These are phyloP conservation scores for Ceratosolen solmsi DNA, from an alignment of 1,140 invertebrate species.

Conservation along the genomic window DNA sequence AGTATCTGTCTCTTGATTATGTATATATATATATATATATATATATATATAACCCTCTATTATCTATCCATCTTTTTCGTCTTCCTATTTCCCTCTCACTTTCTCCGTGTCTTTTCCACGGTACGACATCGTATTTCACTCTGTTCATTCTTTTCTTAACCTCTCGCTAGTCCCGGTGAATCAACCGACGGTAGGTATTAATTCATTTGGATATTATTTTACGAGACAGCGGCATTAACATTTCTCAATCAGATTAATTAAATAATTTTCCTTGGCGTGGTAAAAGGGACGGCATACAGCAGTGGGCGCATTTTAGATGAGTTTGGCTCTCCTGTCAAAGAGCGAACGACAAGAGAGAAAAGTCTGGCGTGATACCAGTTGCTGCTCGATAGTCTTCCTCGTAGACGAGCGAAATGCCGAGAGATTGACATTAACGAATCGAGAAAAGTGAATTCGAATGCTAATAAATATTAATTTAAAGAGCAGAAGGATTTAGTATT, in stretches of 20 bases:
- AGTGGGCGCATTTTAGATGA: neutral
- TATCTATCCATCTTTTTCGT: slow-evolving; percentile 46
- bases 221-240: slow-evolving; percentile 64
- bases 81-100: slow-evolving; percentile 40
- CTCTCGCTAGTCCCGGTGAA: slow-evolving; percentile 4
- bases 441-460: slow-evolving; percentile 53
- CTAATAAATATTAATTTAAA: slow-evolving; percentile 51
- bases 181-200: slow-evolving; percentile 62
- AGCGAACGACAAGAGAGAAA: slow-evolving; percentile 24
- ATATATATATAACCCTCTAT: slow-evolving; percentile 2
- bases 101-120: neutral
- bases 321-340: slow-evolving; percentile 25
- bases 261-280: slow-evolving; percentile 64
- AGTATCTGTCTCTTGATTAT: slow-evolving; percentile 52
- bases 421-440: slow-evolving; percentile 44
- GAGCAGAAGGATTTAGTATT: neutral
- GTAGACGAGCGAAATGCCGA: neutral
- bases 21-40: too few relatives aligned
- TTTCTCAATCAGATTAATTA: slow-evolving; percentile 72
- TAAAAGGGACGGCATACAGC: slow-evolving; percentile 1
- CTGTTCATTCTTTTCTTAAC: slow-evolving; percentile 54
- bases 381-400: neutral
- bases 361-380: neutral
- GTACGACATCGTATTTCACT: neutral
- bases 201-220: slow-evolving; percentile 72